Evolutionary conservation across 2,888 invertebrate species (phyloP).

Genomic region (Polylopha cassiicola): DNA sequence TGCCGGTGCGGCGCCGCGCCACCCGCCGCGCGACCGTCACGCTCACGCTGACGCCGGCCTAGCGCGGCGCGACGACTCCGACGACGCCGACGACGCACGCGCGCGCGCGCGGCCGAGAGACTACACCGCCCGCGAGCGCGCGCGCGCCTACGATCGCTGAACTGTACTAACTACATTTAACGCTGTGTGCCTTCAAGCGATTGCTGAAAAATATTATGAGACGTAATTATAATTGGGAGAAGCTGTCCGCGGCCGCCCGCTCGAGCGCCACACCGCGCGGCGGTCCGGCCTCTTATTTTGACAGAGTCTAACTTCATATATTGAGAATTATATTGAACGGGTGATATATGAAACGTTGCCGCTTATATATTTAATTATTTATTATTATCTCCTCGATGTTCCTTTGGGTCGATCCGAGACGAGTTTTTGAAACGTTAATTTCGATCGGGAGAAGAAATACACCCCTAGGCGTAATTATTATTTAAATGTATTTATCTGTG

Average conservation of each 20-base stretch:
- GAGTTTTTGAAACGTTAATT: conserved; percentile 75
- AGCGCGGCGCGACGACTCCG: conserved; percentile 46
- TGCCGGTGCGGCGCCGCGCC: conserved; percentile 93
- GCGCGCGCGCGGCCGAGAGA: conserved; percentile 48
- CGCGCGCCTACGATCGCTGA: conserved; percentile 67
- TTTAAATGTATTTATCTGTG: conserved; percentile 68
- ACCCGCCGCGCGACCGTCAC: conserved; percentile 92
- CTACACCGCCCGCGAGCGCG: conserved; percentile 55
- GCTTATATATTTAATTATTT: conserved; percentile 73
- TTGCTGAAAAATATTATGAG: conserved; percentile 80
- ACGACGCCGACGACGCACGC: conserved; percentile 32
- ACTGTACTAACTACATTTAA: conserved; percentile 78
- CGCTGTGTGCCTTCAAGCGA: conserved; percentile 91
- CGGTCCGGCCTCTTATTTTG: conserved; percentile 56
- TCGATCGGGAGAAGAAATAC: conserved; percentile 76
- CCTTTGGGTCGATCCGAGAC: conserved; percentile 74
- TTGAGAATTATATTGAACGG: conserved; percentile 76
- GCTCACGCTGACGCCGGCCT: conserved; percentile 95
- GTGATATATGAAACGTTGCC: conserved; percentile 78
- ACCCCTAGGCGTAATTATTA: conserved; percentile 73
- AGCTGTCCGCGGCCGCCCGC: conserved; percentile 63
- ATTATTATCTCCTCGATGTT: conserved; percentile 74
- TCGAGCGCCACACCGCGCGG: conserved; percentile 62
- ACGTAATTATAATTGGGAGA: conserved; percentile 69
- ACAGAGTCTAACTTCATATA: conserved; percentile 74